Base-by-base conservation (phyloP, 53 echinoderm and acorn worm species). In the Zoroaster sp. region DNA sequence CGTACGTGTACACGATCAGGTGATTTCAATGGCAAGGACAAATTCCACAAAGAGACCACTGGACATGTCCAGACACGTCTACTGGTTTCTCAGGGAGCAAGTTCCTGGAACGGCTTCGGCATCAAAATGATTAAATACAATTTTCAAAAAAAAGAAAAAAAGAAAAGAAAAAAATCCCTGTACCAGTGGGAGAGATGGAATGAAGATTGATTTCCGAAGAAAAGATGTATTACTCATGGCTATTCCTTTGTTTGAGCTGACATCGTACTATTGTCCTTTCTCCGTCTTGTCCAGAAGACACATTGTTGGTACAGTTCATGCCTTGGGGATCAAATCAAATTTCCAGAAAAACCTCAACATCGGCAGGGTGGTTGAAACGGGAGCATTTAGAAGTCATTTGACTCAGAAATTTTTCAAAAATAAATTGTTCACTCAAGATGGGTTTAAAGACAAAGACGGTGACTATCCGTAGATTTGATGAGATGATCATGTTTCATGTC, bases 51-150 rank as follows among this genome's bases (percentile, higher is more conserved):
- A n/a, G 25, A 0, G 23, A 9, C 14, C 28, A n/a, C 15, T 45
- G 81, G 81, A 32, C 81, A 66, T 41, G 81, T 81, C 43, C 67
- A 39, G 81, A 81, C 81, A 32, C 41, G 81, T 81, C 81, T 81
- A 81, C 81, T 81, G 81, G 65, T 40, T 35, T 35, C 55, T 18
- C 65, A 37, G 39, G 66, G 47, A 65, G 23, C 54, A 28, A 37
- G 25, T 42, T 66, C 28, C 23, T 25, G 42, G 43, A 66, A 39
- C 40, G 41, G 74, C 20, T 20, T 18, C 38, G 74, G 41, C 21
- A 28, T 41, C 13, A 30, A 39, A 42, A 68, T 40, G 31, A 30
- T 12, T 30, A 66, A 38, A 41, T 54, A 59, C 63, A 59, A 54
- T 69, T 54, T 30, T 30, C 8, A 47, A 40, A 66, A 39, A 42